These are phyloP conservation scores for Cryptus viduatorius DNA, from an alignment of 2,888 invertebrate species.

Conservation along the genomic window DNA sequence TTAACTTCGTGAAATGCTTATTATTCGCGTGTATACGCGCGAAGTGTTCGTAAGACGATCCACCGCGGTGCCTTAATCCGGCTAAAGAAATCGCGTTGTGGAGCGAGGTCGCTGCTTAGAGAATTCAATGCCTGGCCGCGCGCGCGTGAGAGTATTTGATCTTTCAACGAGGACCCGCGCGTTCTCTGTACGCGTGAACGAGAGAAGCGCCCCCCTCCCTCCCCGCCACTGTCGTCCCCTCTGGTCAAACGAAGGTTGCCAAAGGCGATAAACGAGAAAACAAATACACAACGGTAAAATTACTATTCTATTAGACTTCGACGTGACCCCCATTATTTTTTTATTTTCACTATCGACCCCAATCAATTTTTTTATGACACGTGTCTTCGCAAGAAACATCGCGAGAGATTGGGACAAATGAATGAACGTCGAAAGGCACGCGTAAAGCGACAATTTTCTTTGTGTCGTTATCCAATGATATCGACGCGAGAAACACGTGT, in stretches of 20 bases:
- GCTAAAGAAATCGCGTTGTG: conserved; percentile 59
- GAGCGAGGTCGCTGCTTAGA: conserved; percentile 59
- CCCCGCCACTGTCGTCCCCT: too few species aligned
- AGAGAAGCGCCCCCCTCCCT: neutral
- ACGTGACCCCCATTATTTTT: conserved; percentile 6
- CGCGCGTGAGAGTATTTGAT: conserved; percentile 43
- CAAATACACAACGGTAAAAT: conserved; percentile 22
- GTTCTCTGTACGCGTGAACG: neutral
- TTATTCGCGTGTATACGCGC: conserved; percentile 14
- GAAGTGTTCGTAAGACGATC: conserved; percentile 45
- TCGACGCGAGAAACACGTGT: neutral
- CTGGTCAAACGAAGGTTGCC: neutral
- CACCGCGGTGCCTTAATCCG: conserved; percentile 36
- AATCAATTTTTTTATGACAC: neutral
- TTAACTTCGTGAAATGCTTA: neutral
- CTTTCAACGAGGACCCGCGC: conserved; percentile 20
- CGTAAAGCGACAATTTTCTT: neutral
- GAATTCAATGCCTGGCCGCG: conserved; percentile 50
- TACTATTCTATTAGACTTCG: conserved; percentile 41
- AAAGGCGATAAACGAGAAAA: conserved; percentile 17
- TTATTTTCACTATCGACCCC: neutral
- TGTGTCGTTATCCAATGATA: conserved; percentile 16
- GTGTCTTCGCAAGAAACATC: neutral
- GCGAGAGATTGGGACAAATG: neutral
- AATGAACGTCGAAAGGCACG: neutral